Conservation (phyloP, 2,888 invertebrate genomes). For the Thalpophila matura region DNA sequence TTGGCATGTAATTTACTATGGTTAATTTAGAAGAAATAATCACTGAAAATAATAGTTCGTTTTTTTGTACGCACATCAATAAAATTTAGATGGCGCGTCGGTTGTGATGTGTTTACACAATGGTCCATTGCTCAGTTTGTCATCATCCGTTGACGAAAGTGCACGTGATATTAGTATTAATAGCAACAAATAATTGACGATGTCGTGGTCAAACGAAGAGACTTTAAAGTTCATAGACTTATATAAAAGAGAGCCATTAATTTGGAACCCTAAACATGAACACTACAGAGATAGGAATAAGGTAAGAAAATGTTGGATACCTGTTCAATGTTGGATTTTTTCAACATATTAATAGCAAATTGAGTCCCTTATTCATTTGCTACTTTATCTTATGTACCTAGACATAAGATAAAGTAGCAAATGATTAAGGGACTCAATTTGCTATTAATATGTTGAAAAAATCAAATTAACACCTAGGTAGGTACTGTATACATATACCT, state of each 20-base stretch:
- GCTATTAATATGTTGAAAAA: no score
- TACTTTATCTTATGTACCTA: no score
- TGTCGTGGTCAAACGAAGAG: conserved; percentile 56
- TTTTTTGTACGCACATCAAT: neutral
- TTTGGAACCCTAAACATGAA: conserved; percentile 56
- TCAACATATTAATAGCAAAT: no score
- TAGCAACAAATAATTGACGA: neutral
- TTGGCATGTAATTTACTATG: neutral
- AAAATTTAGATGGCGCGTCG: conserved; percentile 2
- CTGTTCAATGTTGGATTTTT: no score
- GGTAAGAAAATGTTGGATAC: conserved; percentile 43
- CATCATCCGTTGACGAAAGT: neutral
- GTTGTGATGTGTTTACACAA: conserved; percentile 37
- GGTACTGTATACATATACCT: no score
- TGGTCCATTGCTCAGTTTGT: conserved; percentile 35
- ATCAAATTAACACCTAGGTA: no score
- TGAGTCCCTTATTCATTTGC: no score
- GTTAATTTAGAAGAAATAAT: neutral
- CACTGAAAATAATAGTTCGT: neutral
- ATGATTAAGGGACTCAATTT: no score
- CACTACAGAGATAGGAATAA: conserved; percentile 51
- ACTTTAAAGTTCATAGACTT: conserved; percentile 53
- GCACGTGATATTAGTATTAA: neutral
- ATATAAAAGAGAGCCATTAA: conserved; percentile 41
- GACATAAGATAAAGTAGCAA: no score